Evolutionary conservation across 2,888 invertebrate genomes (phyloP), one percentile per base, ranked within the genome.

Genomic region (Agrochola circellaris): DNA sequence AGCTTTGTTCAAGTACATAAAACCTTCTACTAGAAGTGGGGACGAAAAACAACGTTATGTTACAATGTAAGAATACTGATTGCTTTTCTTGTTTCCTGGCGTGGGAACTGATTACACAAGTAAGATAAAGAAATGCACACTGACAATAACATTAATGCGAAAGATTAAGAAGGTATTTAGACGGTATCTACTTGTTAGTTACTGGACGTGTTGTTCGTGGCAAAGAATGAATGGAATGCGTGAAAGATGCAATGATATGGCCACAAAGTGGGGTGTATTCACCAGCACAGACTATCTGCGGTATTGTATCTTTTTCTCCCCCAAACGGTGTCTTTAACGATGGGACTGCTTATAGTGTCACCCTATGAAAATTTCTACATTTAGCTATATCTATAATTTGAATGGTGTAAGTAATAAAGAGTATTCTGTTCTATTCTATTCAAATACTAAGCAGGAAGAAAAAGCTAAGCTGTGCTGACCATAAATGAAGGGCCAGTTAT

Each of bases 101-200:
- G 85, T 89, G 89, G 77, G 89, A 89, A 83, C 66, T 75, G 76
- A 86, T 77, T 80, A 79, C 73, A 68, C 51, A 73, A 71, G 38
- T n/a, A 11, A 70, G 78, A 80, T 86, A 86, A 81, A 86, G 73
- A 81, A 77, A 76, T 56, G 56, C 74, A 77, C 72, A 64, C 65
- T 61, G 79, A 76, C 73, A 83, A 65, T 72, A 80, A 62, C 73
- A 69, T 73, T 45, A 77, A 69, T 69, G 38, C 17, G 38, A 67
- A 76, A 66, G 61, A 75, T 81, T 73, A 58, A 58, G 20, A 54
- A 75, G 74, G 23, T 7, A 60, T 81, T 81, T 23, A 74, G 20
- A 64, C n/a, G 20, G 48, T 65, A 38, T 1, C 38, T 38, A 26
- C 51, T 15, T 38, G 26, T 51, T n/a, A 30, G 54, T 30, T 42